Conservation (phyloP, 2,888 invertebrate genomes). For the Encarsia formosa region DNA sequence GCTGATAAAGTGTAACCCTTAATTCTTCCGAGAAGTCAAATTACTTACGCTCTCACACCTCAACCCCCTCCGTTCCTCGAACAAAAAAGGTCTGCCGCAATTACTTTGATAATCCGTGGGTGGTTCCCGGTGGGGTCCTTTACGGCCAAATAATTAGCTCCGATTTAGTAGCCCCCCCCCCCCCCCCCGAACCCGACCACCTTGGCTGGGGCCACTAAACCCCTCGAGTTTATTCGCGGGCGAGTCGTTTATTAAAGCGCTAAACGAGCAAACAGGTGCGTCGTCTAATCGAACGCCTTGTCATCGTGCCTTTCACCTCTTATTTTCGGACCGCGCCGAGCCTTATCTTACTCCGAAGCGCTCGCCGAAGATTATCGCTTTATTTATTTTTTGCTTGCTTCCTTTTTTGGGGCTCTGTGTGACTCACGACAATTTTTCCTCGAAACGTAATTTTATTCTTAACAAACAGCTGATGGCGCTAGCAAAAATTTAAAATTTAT, state of each 20-base stretch:
- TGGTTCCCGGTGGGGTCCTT: constrained; percentile 24
- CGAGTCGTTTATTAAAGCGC: not conserved
- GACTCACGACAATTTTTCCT: too few species aligned
- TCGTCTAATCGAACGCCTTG: constrained; percentile 13
- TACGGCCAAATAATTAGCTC: constrained; percentile 49
- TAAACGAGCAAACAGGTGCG: constrained; percentile 28
- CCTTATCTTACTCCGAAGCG: too few species aligned
- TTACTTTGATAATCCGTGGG: too few species aligned
- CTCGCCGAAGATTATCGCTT: too few species aligned
- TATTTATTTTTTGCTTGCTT: too few species aligned
- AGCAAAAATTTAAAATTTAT: not conserved
- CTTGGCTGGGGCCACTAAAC: constrained; percentile 34
- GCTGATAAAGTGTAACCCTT: too few species aligned
- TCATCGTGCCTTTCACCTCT: too few species aligned
- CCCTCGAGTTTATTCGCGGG: constrained; percentile 43
- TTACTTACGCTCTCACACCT: too few species aligned
- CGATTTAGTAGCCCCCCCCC: constrained; percentile 48
- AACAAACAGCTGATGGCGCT: not conserved
- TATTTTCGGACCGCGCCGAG: too few species aligned
- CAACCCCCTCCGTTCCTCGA: too few species aligned
- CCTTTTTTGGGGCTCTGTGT: too few species aligned
- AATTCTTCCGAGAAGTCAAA: too few species aligned
- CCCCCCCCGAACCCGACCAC: constrained; percentile 39
- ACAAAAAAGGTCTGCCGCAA: constrained; percentile 38
- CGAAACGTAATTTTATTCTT: not conserved